Evolutionary conservation across 2,888 invertebrate genomes (phyloP), one percentile per base, ranked within the genome.

Genomic region (Ichneumoninae sp.): DNA sequence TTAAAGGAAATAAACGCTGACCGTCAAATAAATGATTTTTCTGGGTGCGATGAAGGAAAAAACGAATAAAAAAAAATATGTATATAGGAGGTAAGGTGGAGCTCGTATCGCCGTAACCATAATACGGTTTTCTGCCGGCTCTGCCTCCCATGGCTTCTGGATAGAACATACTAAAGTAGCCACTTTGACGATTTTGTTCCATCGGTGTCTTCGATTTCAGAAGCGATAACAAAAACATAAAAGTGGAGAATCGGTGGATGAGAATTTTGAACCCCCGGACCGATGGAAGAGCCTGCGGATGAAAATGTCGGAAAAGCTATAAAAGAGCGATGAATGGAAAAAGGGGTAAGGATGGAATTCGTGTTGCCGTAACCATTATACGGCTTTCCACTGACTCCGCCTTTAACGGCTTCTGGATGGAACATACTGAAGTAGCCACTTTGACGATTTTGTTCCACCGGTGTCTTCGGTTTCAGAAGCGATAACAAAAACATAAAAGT

Each of bases 41-140:
- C 19, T 19, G 19, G 19, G 0, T 19, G 19, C 33, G 33, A 33
- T 60, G 50, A 36, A 60, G 83, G 10, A 6, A 80, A 81, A 69
- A 75, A 69, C 70, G 52, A 65, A 22, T 44, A 8, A 36, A 36
- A 40, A 66, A 57, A 80, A 36, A 26, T n/a, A n/a, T n/a, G n/a
- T n/a, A n/a, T n/a, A 26, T 26, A 26, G 26, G 52, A 36, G 8
- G 1, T 8, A 40, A 40, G 8, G 36, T 40, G 47, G 16, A 68
- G 44, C 10, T 19, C 4, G 13, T 44, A 4, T 68, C 36, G 10
- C 19, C 22, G 40, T 57, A 54, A 72, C 13, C 19, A 75, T 65
- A 65, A 65, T 47, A 30, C 30, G 30, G 40, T 13, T 19, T 19
- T 50, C 22, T n/a, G 13, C 26, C 30, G 7, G 16, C 8, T 10